These are phyloP conservation scores for Cryptocephalus moraei DNA, from an alignment of 2,888 invertebrate genomes.

Conservation along the genomic window DNA sequence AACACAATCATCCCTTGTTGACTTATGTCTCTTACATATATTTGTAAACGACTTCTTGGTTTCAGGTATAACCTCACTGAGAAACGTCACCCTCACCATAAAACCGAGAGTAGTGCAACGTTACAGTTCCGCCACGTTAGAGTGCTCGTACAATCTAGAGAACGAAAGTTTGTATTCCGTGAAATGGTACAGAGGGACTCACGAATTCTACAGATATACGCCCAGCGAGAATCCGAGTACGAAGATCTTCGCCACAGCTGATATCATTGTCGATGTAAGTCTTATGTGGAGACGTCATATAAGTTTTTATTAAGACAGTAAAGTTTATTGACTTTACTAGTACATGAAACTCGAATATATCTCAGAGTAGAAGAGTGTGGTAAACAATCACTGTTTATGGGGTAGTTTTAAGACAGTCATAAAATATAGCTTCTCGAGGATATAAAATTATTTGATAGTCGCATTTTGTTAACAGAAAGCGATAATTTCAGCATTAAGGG, in stretches of 20 bases:
- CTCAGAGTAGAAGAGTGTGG: too few species aligned
- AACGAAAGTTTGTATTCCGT: conserved; percentile 67
- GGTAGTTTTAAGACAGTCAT: too few species aligned
- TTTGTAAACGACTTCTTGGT: conserved; percentile 7
- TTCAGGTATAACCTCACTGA: conserved; percentile 54
- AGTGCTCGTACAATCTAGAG: conserved; percentile 69
- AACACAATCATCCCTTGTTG: too few species aligned
- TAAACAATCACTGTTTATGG: too few species aligned
- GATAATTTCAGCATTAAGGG: too few species aligned
- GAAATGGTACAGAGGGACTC: conserved; percentile 76
- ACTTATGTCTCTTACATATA: too few species aligned
- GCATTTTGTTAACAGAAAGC: too few species aligned
- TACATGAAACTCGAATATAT: too few species aligned
- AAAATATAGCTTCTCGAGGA: too few species aligned
- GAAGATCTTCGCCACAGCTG: conserved; percentile 63
- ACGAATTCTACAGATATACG: conserved; percentile 77
- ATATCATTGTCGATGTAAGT: conserved; percentile 66
- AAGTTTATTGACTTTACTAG: too few species aligned
- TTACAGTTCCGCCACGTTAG: conserved; percentile 56
- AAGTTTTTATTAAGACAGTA: too few species aligned
- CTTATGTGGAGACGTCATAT: background rate
- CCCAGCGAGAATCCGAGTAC: conserved; percentile 60
- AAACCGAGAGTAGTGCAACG: conserved; percentile 60
- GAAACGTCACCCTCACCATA: conserved; percentile 60
- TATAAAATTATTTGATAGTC: too few species aligned